Evolutionary conservation across 2,113 vertebrate genomes (phyloP).

Genomic region (Nesoenas mayeri): DNA sequence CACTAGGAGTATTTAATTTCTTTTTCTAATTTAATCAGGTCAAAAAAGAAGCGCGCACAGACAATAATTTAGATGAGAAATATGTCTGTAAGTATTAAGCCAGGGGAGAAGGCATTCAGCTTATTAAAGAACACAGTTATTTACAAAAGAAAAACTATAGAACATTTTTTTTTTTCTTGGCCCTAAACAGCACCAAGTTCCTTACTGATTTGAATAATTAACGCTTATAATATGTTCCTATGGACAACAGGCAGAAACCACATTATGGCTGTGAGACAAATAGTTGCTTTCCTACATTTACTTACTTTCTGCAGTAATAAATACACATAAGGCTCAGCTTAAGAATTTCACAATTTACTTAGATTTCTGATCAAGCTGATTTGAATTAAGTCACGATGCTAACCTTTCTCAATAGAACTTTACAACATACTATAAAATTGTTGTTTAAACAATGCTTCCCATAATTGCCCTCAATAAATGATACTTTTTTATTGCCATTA

Average conservation of each 20-base stretch:
- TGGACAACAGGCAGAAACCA: neutral
- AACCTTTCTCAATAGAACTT: constrained; percentile 57
- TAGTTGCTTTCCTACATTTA: constrained; percentile 35
- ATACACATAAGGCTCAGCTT: neutral
- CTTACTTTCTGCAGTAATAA: constrained; percentile 36
- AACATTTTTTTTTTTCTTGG: neutral
- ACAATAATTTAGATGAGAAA: neutral
- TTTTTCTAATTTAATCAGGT: neutral
- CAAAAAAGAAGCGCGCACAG: neutral
- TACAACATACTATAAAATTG: constrained; percentile 52
- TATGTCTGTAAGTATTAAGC: neutral
- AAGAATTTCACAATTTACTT: constrained; percentile 43
- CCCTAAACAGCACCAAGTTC: neutral
- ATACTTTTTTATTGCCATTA: constrained; percentile 61
- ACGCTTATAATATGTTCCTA: neutral
- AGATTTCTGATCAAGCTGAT: constrained; percentile 53
- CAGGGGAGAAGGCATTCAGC: neutral
- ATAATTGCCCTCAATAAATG: constrained; percentile 58
- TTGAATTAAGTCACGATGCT: constrained; percentile 32
- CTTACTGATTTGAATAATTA: constrained; percentile 3
- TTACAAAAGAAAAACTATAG: neutral
- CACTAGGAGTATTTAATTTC: neutral
- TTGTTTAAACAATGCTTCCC: constrained; percentile 62
- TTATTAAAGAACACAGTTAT: neutral
- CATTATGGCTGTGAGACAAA: neutral